These are phyloP conservation scores for Phalacrocorax carbo DNA, from an alignment of 2,113 vertebrate species.

Conservation along the genomic window DNA sequence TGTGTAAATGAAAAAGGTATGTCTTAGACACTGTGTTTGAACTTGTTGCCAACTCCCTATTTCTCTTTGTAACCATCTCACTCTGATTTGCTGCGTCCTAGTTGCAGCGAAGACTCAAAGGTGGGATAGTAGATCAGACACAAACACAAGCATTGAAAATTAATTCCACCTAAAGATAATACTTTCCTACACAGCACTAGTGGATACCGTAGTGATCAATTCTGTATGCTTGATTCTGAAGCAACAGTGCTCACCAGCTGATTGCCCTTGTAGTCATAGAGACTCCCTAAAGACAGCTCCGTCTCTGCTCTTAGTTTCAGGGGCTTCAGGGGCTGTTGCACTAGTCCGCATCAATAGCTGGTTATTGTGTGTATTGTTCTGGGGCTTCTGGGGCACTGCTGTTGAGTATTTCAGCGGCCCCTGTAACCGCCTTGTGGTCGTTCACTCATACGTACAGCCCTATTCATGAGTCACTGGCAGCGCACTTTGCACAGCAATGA, in stretches of 20 bases:
- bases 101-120: not conserved
- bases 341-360: not conserved
- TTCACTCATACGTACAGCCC: not conserved
- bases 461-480: not conserved
- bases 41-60: not conserved
- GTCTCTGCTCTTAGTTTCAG: not conserved
- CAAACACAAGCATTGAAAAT: not conserved
- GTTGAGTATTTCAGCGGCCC: not conserved
- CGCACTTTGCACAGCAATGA: not conserved
- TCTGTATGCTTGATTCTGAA: not conserved
- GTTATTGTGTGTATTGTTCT: not conserved
- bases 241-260: not conserved
- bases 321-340: not conserved
- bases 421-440: rapidly evolving
- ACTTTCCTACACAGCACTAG: not conserved
- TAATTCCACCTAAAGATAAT: not conserved
- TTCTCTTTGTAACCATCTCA: not conserved
- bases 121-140: not conserved
- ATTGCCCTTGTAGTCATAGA: not conserved
- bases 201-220: rapidly evolving
- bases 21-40: not conserved
- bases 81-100: not conserved
- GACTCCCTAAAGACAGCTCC: not conserved
- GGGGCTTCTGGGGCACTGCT: not conserved
- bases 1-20: not conserved